Conservation (phyloP, 2,113 vertebrate genomes). For the Ibidorhyncha struthersii region DNA sequence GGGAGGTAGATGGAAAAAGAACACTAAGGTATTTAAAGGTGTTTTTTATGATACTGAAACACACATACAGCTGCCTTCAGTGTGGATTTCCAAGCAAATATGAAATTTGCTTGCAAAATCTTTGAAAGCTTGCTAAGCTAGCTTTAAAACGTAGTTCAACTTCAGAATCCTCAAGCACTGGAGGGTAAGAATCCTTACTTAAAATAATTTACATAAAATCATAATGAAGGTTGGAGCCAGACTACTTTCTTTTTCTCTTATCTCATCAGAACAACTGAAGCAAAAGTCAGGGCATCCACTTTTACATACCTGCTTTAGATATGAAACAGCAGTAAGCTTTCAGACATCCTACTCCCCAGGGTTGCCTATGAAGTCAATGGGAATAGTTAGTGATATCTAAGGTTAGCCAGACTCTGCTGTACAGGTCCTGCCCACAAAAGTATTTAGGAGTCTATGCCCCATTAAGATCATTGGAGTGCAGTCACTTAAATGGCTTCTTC, state of each 20-base stretch:
- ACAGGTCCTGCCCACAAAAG: background rate
- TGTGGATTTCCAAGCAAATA: background rate
- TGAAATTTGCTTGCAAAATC: background rate
- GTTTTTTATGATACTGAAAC: background rate
- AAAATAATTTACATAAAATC: slow-evolving; percentile 49
- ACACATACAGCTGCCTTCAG: background rate
- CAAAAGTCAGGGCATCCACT: slow-evolving; percentile 34
- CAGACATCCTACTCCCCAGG: slow-evolving; percentile 38
- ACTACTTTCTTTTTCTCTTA: slow-evolving; percentile 54
- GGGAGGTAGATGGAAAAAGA: background rate
- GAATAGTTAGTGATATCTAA: slow-evolving; percentile 10
- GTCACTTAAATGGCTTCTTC: background rate
- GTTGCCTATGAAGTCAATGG: slow-evolving; percentile 4
- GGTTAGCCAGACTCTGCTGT: background rate
- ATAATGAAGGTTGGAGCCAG: slow-evolving; percentile 55
- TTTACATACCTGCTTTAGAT: slow-evolving; percentile 27
- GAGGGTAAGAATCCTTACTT: background rate
- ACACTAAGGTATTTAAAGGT: background rate
- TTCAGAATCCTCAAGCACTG: background rate
- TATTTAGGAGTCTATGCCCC: background rate
- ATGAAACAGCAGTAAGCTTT: slow-evolving; percentile 56
- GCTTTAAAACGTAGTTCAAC: background rate
- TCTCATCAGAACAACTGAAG: slow-evolving; percentile 60
- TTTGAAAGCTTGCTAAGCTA: background rate
- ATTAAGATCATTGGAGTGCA: background rate